Evolutionary conservation across 2,113 vertebrate species (phyloP).

Genomic region (Crotalus viridis): DNA sequence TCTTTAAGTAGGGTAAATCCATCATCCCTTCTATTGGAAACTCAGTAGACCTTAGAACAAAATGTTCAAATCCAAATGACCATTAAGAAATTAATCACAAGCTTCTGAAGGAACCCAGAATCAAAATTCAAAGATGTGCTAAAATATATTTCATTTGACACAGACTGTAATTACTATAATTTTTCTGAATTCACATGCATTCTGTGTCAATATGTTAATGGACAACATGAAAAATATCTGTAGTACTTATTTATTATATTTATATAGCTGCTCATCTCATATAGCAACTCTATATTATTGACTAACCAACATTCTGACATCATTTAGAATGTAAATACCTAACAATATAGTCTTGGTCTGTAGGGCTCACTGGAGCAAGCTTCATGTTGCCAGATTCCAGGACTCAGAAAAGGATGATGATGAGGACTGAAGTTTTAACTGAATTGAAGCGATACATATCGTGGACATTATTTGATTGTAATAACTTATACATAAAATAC

Average conservation of each 20-base stretch:
- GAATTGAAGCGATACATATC: neutral
- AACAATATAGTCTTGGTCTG: neutral
- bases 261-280: neutral
- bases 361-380: neutral
- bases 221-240: neutral
- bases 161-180: neutral
- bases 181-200: neutral
- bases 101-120: neutral
- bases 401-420: constrained; percentile 17
- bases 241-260: neutral
- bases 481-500: neutral
- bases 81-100: neutral
- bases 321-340: neutral
- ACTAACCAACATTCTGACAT: neutral
- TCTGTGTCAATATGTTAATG: neutral
- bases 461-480: neutral
- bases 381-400: constrained; percentile 12
- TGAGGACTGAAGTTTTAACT: constrained; percentile 13
- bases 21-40: neutral
- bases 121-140: neutral
- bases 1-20: neutral
- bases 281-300: neutral
- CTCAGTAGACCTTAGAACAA: neutral
- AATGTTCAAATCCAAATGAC: neutral
- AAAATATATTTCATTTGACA: neutral